These are phyloP conservation scores for Erpobdella octoculata DNA, from an alignment of 2,888 invertebrate species.

Conservation along the genomic window DNA sequence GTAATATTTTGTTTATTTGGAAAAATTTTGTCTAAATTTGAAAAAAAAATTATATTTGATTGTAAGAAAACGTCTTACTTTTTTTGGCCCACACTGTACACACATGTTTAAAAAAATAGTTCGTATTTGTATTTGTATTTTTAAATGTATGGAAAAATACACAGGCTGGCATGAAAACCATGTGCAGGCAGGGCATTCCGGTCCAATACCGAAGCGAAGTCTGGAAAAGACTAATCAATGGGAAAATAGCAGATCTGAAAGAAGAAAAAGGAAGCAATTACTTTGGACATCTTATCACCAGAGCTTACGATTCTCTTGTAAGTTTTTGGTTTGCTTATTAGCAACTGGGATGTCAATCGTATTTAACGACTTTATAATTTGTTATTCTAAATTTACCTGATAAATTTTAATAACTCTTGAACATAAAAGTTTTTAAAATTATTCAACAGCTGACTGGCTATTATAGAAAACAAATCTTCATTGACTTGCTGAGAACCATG, in stretches of 20 bases:
- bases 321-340: neutral
- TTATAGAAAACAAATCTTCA: slow-evolving; percentile 56
- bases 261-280: slow-evolving; percentile 53
- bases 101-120: neutral
- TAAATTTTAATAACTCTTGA: neutral
- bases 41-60: too few species aligned
- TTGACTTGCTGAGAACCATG: slow-evolving; percentile 57
- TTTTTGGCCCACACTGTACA: neutral
- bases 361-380: neutral
- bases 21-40: too few species aligned
- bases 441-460: slow-evolving; percentile 50
- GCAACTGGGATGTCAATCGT: neutral
- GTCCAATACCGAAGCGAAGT: slow-evolving; percentile 52
- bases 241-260: slow-evolving; percentile 51
- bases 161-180: slow-evolving; percentile 51
- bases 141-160: neutral
- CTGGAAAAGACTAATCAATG: slow-evolving; percentile 53
- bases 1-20: too few species aligned
- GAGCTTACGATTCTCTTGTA: slow-evolving; percentile 50
- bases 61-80: neutral
- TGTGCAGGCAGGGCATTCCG: slow-evolving; percentile 55
- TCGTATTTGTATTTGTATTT: neutral
- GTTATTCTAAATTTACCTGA: neutral
- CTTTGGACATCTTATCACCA: slow-evolving; percentile 53
- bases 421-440: neutral